Evolutionary conservation across 2,888 invertebrate species (phyloP), one percentile per base, ranked within the genome.

Genomic region (Oxystoma pomonae): DNA sequence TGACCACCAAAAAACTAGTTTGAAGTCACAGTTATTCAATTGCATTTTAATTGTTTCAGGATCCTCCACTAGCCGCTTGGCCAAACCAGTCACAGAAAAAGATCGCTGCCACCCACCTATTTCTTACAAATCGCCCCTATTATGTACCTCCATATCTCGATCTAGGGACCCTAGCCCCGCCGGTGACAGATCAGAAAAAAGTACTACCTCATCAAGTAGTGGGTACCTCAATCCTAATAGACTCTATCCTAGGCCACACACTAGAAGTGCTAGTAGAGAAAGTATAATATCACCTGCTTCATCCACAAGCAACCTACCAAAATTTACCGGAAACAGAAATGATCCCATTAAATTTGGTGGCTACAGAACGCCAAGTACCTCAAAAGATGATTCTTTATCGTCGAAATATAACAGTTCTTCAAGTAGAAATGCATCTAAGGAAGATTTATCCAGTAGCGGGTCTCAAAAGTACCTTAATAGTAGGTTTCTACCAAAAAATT

Each of bases 91-190:
- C 20, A 20, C 73, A 60, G 75, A 80, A 59, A 82, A 80, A 68
- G 81, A 81, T 18, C 74, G 76, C 17, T 74, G 68, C 61, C 81
- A 82, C 73, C 80, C 82, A 19, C 80, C 80, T 16, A 75, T 81
- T 0, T 78, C 82, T 1, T 87, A 86, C 72, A 81, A 84, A 72
- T 67, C 67, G 5, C 70, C 78, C 57, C 50, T 79, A 35, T 65
- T 71, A 9, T 75, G 20, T 71, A 74, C 2, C n/a, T 52, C 65
- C 55, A 55, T 58, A 18, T 75, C 79, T 61, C 75, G 77, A 67
- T 82, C 83, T 57, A 81, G 86, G 68, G 87, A 87, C 74, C 81
- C 84, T 16, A 87, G 86, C 74, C 84, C 86, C 65, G 62, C 66
- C 1, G 16, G 58, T 68, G 83, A 73, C 16, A 70, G 71, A 67